Percentiles rank a stretch among this genome's conserved stretches.
phyloP scores from a whole-genome alignment of 2,888 invertebrate genomes.

The Lacanobia wlatinum region DNA sequence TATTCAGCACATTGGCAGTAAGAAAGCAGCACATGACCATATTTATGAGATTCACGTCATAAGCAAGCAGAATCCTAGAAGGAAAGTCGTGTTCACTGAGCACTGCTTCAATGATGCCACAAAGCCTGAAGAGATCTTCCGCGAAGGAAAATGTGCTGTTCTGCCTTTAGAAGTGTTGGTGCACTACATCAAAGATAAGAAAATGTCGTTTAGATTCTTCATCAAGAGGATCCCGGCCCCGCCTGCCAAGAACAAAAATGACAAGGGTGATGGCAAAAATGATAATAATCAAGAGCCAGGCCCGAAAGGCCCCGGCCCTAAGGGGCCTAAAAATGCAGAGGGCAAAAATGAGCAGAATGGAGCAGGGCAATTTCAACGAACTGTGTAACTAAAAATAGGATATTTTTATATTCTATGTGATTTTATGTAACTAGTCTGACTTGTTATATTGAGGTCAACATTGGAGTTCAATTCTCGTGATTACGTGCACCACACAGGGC shows the following conservation, averaged over 20 bases:
- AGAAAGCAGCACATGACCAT: constrained; percentile 79
- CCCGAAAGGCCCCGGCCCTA: constrained; percentile 68
- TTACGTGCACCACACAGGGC: constrained; percentile 46
- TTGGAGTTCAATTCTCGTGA: constrained; percentile 57
- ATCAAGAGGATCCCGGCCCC: constrained; percentile 75
- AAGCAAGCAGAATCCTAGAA: constrained; percentile 79
- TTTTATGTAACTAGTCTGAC: constrained; percentile 48
- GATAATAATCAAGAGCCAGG: constrained; percentile 67
- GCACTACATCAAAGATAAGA: constrained; percentile 80
- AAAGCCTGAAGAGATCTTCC: constrained; percentile 82
- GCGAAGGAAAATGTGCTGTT: constrained; percentile 80
- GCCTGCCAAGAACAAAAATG: constrained; percentile 64
- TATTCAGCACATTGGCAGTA: constrained; percentile 83
- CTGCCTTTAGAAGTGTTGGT: constrained; percentile 77
- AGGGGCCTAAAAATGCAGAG: constrained; percentile 53
- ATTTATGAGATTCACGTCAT: constrained; percentile 83
- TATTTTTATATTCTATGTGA: constrained; percentile 2
- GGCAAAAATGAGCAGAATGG: constrained; percentile 58
- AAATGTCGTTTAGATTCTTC: constrained; percentile 78
- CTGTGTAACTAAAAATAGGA: constrained; percentile 23
- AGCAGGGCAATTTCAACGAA: constrained; percentile 30
- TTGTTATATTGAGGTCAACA: constrained; percentile 53
- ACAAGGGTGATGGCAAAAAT: constrained; percentile 66
- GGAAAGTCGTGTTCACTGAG: constrained; percentile 81
- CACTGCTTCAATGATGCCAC: constrained; percentile 83